Conservation (phyloP, 2,113 vertebrate genomes). For the Rhinoderma darwinii region DNA sequence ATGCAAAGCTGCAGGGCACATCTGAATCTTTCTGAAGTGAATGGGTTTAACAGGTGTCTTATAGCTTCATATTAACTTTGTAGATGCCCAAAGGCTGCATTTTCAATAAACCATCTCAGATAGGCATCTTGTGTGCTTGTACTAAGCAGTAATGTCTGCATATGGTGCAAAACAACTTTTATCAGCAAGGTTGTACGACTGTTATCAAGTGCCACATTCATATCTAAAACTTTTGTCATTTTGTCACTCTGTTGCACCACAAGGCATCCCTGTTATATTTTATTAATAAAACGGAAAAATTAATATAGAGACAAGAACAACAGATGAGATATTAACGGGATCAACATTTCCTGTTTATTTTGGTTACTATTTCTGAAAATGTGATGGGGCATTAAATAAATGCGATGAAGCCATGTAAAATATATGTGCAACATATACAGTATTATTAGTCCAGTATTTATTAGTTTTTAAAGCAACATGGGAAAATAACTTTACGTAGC, state of each 20-base stretch:
- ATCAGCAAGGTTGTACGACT: neutral
- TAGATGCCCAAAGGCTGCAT: slow-evolving; percentile 38
- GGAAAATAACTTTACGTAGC: no score
- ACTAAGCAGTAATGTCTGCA: slow-evolving; percentile 24
- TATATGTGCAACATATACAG: neutral
- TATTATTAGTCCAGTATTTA: no score
- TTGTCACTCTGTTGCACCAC: neutral
- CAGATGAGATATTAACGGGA: neutral
- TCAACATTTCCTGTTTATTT: neutral
- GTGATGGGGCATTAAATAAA: neutral
- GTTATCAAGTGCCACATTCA: neutral
- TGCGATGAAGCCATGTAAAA: neutral
- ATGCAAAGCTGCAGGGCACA: slow-evolving; percentile 35
- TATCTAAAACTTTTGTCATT: neutral
- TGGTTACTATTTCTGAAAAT: no score
- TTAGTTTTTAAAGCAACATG: no score
- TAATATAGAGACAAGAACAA: neutral
- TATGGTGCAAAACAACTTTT: slow-evolving; percentile 1
- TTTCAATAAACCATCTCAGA: slow-evolving; percentile 25
- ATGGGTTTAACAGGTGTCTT: slow-evolving; percentile 50
- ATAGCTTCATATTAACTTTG: slow-evolving; percentile 38
- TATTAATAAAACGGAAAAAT: neutral
- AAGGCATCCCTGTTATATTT: neutral
- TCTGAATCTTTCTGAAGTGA: slow-evolving; percentile 35
- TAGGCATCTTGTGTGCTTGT: slow-evolving; percentile 15